Evolutionary conservation across 2,113 vertebrate species (phyloP).

Genomic region (Genyomyrus donnyi): DNA sequence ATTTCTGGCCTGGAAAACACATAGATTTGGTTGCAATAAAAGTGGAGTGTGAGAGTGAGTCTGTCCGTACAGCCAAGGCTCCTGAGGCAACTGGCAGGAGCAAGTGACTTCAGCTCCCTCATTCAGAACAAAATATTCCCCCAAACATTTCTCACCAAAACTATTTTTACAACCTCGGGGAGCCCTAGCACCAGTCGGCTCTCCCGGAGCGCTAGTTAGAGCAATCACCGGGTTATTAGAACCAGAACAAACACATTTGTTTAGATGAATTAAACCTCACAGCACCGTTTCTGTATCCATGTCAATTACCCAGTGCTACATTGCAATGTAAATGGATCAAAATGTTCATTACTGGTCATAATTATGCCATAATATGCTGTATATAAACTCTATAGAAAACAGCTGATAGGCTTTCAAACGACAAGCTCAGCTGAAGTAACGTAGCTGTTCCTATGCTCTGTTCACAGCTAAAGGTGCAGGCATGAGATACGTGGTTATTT

Average conservation of each 20-base stretch:
- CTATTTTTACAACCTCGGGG: neutral
- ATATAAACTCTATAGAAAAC: conserved; percentile 22
- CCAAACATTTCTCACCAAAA: conserved; percentile 2
- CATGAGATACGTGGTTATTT: neutral
- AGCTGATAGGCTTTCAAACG: neutral
- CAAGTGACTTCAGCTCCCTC: neutral
- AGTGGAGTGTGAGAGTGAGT: neutral
- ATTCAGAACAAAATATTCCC: neutral
- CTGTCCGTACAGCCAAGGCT: neutral
- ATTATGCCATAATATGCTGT: conserved; percentile 27
- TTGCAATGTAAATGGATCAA: conserved; percentile 17
- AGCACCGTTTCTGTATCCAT: conserved; percentile 8
- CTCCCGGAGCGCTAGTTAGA: conserved; percentile 5
- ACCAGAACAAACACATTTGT: conserved; percentile 20
- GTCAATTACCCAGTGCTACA: conserved; percentile 28
- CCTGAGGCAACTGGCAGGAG: neutral
- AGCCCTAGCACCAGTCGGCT: neutral
- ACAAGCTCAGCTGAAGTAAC: neutral
- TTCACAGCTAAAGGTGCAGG: neutral
- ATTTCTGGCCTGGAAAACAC: neutral
- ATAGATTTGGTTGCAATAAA: neutral
- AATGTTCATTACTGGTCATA: conserved; percentile 26
- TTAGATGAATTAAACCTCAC: conserved; percentile 26
- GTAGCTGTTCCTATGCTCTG: neutral
- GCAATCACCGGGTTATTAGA: conserved; percentile 6